Evolutionary conservation across 1,140 invertebrate species (phyloP).

Genomic region (Lepidurus packardi): DNA sequence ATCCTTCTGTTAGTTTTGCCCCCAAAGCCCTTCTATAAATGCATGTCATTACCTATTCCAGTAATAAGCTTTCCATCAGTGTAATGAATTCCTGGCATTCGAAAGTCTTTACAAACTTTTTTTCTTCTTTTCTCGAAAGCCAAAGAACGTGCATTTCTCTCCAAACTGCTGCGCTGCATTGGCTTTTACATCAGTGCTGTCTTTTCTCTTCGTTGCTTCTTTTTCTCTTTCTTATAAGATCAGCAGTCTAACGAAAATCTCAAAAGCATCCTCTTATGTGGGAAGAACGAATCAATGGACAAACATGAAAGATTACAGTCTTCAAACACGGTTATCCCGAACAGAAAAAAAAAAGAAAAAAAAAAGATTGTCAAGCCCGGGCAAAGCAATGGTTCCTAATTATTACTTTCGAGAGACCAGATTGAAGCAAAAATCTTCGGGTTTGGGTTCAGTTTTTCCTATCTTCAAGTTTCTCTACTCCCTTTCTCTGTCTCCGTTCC

Average conservation of each 20-base stretch:
- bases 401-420: not conserved
- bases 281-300: not conserved
- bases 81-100: conserved; percentile 3
- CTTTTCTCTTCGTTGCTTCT: not conserved
- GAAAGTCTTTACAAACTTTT: not conserved
- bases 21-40: not conserved
- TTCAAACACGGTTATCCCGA: not conserved
- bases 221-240: not conserved
- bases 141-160: not conserved
- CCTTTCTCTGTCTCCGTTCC: not conserved
- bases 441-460: not conserved
- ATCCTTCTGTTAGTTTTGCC: not conserved
- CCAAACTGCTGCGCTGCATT: not conserved
- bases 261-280: not conserved
- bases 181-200: conserved; percentile 14
- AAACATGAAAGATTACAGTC: conserved; percentile 6
- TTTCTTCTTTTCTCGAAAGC: not conserved
- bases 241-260: not conserved
- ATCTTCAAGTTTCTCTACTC: not conserved
- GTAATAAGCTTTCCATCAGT: conserved; percentile 22
- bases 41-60: conserved; percentile 9
- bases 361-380: not conserved
- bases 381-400: conserved; percentile 13
- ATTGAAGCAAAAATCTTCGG: not conserved
- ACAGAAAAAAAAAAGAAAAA: not conserved